Base-by-base conservation (phyloP, 2,113 vertebrate genomes). In the Xenopus laevis region DNA sequence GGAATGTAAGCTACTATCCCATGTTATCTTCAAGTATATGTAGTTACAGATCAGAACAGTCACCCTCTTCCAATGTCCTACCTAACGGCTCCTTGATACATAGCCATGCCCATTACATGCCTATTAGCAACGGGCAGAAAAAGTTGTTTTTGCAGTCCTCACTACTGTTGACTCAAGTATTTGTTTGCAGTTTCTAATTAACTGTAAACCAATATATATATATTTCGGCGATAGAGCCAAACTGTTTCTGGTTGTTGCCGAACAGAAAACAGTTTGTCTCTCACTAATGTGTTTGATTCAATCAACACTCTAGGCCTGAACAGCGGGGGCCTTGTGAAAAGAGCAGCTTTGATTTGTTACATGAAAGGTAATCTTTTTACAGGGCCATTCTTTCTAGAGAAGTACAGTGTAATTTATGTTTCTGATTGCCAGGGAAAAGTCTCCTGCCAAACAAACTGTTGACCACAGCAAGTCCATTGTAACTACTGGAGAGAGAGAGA, bases 381-480 rank as follows among this genome's bases (percentile, higher is more conserved):
- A 65, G 64, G 27, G 62, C 52, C 57, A 72, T 78, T 72, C 64
- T 78, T 61, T 68, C 65, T 58, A 62, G 46, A 72, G 65, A 52
- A 78, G 70, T 46, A 67, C 63, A 66, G 66, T 68, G 68, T 71
- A 59, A 65, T 45, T 70, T 72, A 67, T 66, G 68, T 33, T 72
- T 71, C 0, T 0, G 46, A 68, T 15, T 0, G 57, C 78, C 79
- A 81, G 80, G 78, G 82, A 79, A 71, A 78, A 70, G 0, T 23
- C 69, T 71, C 0, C 73, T 84, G 79, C 79, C 80, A 78, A 83
- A 79, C 76, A 80, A 83, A 67, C 78, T 79, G 55, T 66, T 79
- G 75, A 78, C 53, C 65, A 66, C 55, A 68, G 74, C 80, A 81
- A 79, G 80, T 74, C 78, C 78, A 0, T 79, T 18, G 10, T 64